Evolutionary conservation across 2,797 vertebrate genomes (phyloP), one percentile per base, ranked within the genome.

Genomic region (Melanotaenia pygmaea): DNA sequence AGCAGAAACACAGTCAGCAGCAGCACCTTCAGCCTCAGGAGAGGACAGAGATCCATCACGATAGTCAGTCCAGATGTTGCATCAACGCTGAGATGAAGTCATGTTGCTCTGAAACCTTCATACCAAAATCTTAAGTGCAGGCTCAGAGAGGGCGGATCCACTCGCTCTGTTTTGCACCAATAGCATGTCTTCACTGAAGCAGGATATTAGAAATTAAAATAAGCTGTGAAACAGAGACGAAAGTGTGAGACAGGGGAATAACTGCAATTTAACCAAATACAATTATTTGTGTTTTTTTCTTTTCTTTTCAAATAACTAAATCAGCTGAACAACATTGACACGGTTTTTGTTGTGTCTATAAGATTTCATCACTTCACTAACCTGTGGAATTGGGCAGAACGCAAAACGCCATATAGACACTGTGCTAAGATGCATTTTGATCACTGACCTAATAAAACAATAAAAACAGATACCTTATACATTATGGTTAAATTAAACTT

Each of bases 1-100:
- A 89, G 63, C n/a, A 91, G 77, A 57, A 88, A 28, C 38, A 32
- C 1, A 1, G 50, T 34, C 50, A 74, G 59, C 70, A 72, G 51
- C 59, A 12, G 51, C 67, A 59, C 20, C 64, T 61, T 72, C 68
- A 66, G 28, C 20, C 56, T 61, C 16, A 6, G 38, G 16, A 3
- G 14, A 18, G 24, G 64, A 45, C 10, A 11, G 14, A 20, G 24
- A 8, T 78, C 72, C 81, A 82, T 90, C 53, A 10, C 58, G 6
- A 0, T 69, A 3, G 43, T 30, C 2, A 0, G 5, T 30, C 61
- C 13, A 5, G 53, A 50, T 58, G 16, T 53, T 70, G 11, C 14
- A 50, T 66, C 50, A 20, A 47, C 22, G 8, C 28, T 1, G 34
- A 38, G 40, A 22, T 22, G 0, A 12, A 67, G 43, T 62, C 61